Evolutionary conservation across 2,797 vertebrate species (phyloP).

Genomic region (Cryptoblepharus egeriae): DNA sequence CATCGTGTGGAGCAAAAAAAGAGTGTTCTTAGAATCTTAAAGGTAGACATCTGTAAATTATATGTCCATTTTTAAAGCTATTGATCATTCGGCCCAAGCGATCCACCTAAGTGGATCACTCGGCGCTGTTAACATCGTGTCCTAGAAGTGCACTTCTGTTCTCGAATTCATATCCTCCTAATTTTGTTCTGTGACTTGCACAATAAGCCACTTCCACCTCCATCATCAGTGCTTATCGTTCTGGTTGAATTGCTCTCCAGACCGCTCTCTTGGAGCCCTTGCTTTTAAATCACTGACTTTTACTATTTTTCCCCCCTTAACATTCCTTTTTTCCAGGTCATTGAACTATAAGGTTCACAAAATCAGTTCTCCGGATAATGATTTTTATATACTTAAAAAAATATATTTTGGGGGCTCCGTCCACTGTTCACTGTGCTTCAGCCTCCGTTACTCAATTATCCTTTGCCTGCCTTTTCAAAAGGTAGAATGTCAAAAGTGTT

Average conservation of each 20-base stretch:
- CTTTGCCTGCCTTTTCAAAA: slow-evolving; percentile 52
- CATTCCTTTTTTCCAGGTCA: slow-evolving; percentile 66
- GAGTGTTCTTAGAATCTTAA: background rate
- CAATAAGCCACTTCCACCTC: slow-evolving; percentile 24
- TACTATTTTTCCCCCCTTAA: slow-evolving; percentile 10
- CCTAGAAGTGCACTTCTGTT: background rate
- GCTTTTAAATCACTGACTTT: slow-evolving; percentile 60
- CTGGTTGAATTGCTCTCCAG: slow-evolving; percentile 37
- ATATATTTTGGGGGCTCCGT: background rate
- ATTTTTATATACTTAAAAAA: slow-evolving; percentile 33
- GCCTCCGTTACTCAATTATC: slow-evolving; percentile 50
- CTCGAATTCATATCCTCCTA: slow-evolving; percentile 24
- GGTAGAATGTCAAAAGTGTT: slow-evolving; percentile 2
- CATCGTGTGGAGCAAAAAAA: background rate
- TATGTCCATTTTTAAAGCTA: background rate
- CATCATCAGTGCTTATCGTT: slow-evolving; percentile 26
- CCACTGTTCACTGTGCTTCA: slow-evolving; percentile 40
- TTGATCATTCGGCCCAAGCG: too few species aligned
- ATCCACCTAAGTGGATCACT: too few species aligned
- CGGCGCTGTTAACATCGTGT: background rate
- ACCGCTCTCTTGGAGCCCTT: slow-evolving; percentile 12
- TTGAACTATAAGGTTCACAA: slow-evolving; percentile 63
- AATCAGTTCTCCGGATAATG: slow-evolving; percentile 41
- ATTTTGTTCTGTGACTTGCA: slow-evolving; percentile 26
- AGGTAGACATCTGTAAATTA: background rate